Evolutionary conservation across 2,888 invertebrate genomes (phyloP).

Genomic region (Diabrotica balteata): DNA sequence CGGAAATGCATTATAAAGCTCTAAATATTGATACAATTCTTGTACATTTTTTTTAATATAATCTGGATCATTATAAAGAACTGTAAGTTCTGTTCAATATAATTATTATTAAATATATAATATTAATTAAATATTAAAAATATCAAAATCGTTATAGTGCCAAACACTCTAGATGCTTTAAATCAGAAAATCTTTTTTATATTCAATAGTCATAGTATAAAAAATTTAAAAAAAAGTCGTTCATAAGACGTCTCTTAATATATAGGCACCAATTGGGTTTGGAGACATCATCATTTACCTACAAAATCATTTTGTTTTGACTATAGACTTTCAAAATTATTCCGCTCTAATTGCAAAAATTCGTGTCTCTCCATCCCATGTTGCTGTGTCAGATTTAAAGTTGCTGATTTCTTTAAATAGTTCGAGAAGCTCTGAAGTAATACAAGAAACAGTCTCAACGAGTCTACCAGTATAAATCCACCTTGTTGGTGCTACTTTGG

Average conservation of each 20-base stretch:
- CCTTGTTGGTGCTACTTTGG: too few species aligned
- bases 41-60: slow-evolving; percentile 27
- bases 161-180: slow-evolving; percentile 26
- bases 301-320: not conserved
- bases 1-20: slow-evolving; percentile 16
- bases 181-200: slow-evolving; percentile 28
- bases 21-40: slow-evolving; percentile 3
- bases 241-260: not conserved
- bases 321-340: not conserved
- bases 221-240: slow-evolving; percentile 29
- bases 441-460: too few species aligned
- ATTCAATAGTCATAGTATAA: slow-evolving; percentile 27
- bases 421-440: not conserved
- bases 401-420: not conserved
- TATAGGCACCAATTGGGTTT: not conserved
- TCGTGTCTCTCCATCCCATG: not conserved
- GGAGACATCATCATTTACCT: not conserved
- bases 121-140: slow-evolving; percentile 31
- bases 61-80: slow-evolving; percentile 23
- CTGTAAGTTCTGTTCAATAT: slow-evolving; percentile 23
- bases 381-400: slow-evolving; percentile 1
- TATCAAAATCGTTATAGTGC: slow-evolving; percentile 28
- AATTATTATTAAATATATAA: too few species aligned
- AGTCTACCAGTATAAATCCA: too few species aligned
- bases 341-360: not conserved